A percentile compares a stretch with the other conserved stretches of the same genome.
Conservation (phyloP, 1,140 invertebrate species). For the Aphaenogaster rudis region DNA sequence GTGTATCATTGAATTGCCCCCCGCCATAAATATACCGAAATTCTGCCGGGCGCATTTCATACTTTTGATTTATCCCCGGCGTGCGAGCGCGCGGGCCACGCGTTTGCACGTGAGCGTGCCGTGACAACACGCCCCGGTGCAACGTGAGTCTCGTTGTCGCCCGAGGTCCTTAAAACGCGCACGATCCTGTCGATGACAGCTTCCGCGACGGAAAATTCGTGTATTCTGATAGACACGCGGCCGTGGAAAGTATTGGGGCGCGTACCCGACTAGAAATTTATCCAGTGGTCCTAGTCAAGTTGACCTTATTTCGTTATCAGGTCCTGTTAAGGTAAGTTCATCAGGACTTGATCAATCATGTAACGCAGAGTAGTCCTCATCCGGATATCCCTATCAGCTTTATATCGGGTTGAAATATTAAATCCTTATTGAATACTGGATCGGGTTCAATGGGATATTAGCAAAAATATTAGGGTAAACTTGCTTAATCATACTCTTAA, state of each 20-base stretch:
- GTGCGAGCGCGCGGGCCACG: conserved; percentile 41
- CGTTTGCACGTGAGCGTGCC: conserved; percentile 50
- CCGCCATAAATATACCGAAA: conserved; percentile 86
- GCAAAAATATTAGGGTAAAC: no score
- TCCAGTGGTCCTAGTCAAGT: no score
- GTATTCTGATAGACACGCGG: conserved; percentile 25
- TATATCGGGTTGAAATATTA: no score
- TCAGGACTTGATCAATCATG: no score
- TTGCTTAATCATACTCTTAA: no score
- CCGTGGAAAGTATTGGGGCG: neutral
- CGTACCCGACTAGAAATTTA: no score
- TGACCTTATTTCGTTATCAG: no score
- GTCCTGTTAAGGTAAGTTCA: no score
- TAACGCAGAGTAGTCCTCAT: no score
- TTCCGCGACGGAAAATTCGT: conserved; percentile 7
- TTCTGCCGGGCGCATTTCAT: conserved; percentile 83
- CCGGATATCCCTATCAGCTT: no score
- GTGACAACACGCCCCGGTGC: conserved; percentile 20
- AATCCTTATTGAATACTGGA: no score
- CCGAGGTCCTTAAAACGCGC: conserved; percentile 65
- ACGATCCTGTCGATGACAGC: conserved; percentile 60
- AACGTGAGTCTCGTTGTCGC: conserved; percentile 46
- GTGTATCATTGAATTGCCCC: conserved; percentile 86
- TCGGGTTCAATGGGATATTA: no score
- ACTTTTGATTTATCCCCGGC: conserved; percentile 86